Percentiles rank a stretch among this genome's conserved stretches.
These are phyloP conservation scores for Leptonema lineaticorne DNA, from an alignment of 1,140 invertebrate genomes.

Conservation along the genomic window DNA sequence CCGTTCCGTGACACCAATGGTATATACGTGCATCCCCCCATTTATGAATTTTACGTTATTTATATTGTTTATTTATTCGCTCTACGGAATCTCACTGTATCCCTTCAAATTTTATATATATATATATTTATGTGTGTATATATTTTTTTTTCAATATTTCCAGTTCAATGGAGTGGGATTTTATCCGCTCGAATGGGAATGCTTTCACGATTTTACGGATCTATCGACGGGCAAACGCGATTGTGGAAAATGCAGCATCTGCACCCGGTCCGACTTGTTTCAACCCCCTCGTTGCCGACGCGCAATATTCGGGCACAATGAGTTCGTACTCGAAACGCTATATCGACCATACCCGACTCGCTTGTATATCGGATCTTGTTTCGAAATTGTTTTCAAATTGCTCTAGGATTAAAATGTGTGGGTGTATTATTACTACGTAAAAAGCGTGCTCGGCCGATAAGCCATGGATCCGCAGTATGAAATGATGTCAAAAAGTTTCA, in stretches of 20 bases:
- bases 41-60: no score
- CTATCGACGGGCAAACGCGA: slow-evolving; percentile 13
- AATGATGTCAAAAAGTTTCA: no score
- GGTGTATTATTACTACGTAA: neutral
- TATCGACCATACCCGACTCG: neutral
- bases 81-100: no score
- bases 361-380: no score
- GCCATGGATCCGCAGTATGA: neutral
- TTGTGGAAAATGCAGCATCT: slow-evolving; percentile 12
- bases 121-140: no score
- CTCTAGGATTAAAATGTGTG: neutral
- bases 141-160: no score
- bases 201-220: slow-evolving; percentile 2
- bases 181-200: neutral
- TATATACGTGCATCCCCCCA: neutral
- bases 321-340: neutral
- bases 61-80: no score
- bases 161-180: neutral
- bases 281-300: neutral
- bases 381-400: slow-evolving; percentile 17
- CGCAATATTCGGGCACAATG: neutral
- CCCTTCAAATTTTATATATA: no score
- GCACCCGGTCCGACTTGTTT: neutral
- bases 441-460: neutral
- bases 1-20: no score